phyloP scores from a whole-genome alignment of 2,888 invertebrate species.

The Megalurothrips usitatus region DNA sequence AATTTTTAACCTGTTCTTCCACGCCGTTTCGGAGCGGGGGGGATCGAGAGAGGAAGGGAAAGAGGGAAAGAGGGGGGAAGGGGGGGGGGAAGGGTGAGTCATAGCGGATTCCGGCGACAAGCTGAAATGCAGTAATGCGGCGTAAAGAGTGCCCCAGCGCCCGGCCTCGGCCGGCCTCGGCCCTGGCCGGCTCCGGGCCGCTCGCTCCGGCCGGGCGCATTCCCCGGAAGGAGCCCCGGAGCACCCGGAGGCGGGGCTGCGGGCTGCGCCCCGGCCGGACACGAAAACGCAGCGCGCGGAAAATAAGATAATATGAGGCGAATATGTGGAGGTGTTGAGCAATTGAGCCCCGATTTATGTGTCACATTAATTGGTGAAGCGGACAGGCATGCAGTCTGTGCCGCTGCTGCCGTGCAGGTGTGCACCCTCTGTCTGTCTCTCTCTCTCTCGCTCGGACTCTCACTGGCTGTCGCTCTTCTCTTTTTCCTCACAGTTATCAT shows the following conservation, averaged over 20 bases:
- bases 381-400: neutral
- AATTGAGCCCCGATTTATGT: neutral
- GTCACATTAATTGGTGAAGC: neutral
- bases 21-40: neutral
- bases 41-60: neutral
- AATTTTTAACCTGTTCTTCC: neutral
- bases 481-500: too few species aligned
- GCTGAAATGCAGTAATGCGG: too few species aligned
- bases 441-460: too few species aligned
- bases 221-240: neutral
- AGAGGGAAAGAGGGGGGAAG: neutral
- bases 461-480: too few species aligned
- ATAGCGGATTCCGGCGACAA: neutral
- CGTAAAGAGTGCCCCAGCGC: too few species aligned
- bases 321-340: slow-evolving; percentile 6
- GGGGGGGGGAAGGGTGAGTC: neutral
- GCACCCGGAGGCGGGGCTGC: neutral
- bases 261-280: too few species aligned
- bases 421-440: too few species aligned
- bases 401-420: too few species aligned
- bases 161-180: too few species aligned
- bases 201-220: too few species aligned
- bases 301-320: neutral
- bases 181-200: neutral
- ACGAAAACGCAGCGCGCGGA: neutral